A percentile compares a stretch with the other conserved stretches of the same genome.
phyloP scores from a whole-genome alignment of 2,113 vertebrate species.

The Chloebia gouldiae region DNA sequence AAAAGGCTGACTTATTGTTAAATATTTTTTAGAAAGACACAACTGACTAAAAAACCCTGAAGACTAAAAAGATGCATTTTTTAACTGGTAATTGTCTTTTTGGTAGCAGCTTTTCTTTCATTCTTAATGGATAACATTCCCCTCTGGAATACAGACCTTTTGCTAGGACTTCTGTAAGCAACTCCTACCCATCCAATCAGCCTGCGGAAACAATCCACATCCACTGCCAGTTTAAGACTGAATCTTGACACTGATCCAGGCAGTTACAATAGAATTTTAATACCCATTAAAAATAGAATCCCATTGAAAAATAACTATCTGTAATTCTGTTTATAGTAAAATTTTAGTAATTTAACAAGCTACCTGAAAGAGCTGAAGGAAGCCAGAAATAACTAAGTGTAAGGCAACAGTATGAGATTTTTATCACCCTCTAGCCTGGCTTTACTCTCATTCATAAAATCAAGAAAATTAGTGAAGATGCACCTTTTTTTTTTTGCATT shows the following conservation, averaged over 20 bases:
- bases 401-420: background rate
- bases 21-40: background rate
- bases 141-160: background rate
- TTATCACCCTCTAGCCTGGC: background rate
- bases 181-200: background rate
- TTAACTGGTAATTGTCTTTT: background rate
- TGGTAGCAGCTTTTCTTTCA: background rate
- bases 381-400: background rate
- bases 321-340: background rate
- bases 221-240: background rate
- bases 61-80: background rate
- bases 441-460: background rate
- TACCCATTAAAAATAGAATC: background rate
- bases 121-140: background rate
- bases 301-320: background rate
- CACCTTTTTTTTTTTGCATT: background rate
- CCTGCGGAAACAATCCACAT: background rate
- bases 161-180: background rate
- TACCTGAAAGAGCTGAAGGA: background rate
- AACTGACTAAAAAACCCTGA: background rate
- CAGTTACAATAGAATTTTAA: background rate
- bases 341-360: background rate
- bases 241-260: background rate
- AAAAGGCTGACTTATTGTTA: background rate
- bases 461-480: background rate